phyloP scores from a whole-genome alignment of 2,113 vertebrate species.

The Columba livia region DNA sequence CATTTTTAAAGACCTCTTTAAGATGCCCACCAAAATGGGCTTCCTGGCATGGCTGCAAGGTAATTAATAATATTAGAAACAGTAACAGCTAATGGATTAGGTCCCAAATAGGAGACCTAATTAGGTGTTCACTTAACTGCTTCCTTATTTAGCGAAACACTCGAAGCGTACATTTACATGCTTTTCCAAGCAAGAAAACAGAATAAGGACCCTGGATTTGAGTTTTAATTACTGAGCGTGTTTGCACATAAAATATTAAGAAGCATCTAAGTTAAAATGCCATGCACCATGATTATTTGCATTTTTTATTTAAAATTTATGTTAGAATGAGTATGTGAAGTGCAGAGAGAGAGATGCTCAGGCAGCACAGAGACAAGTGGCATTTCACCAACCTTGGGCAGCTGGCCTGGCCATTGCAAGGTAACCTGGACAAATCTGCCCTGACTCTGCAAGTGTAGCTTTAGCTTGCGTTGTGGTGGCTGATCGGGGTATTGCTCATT shows the following conservation, averaged over 20 bases:
- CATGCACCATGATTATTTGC: fast-evolving
- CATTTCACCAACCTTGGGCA: fast-evolving
- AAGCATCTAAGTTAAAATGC: not conserved
- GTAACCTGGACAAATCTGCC: fast-evolving
- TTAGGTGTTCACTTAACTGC: not conserved
- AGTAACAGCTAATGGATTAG: too few species aligned
- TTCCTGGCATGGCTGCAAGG: not conserved
- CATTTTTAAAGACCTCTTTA: not conserved
- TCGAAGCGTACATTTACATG: not conserved
- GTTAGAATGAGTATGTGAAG: not conserved
- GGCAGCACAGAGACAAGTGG: not conserved
- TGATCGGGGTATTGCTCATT: fast-evolving
- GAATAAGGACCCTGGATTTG: not conserved
- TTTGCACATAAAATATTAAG: not conserved
- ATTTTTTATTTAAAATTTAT: not conserved
- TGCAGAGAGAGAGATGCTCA: not conserved
- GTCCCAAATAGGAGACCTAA: not conserved
- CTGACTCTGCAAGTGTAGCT: fast-evolving
- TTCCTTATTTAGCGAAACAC: not conserved
- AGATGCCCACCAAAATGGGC: not conserved
- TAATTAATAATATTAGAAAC: not conserved
- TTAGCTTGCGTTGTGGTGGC: fast-evolving
- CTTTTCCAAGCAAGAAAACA: not conserved
- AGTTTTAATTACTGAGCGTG: not conserved
- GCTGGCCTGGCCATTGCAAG: fast-evolving